Evolutionary conservation across 1,140 invertebrate species (phyloP).

Genomic region (Planococcus citri): DNA sequence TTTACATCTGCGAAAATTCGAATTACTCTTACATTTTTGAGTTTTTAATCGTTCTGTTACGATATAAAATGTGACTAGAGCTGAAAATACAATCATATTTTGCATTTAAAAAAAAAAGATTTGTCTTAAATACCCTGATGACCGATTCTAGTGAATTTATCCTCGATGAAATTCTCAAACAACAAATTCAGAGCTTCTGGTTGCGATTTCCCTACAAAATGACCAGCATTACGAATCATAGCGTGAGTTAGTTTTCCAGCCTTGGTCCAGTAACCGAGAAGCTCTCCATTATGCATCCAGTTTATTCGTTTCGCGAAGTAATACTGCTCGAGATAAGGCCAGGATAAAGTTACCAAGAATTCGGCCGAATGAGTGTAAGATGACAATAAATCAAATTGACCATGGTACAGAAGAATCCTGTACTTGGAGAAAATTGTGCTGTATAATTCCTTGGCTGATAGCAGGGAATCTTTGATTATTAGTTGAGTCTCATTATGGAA

Average conservation of each 20-base stretch:
- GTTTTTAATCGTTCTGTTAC: no score
- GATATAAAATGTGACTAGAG: no score
- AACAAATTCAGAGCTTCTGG: constrained; percentile 52
- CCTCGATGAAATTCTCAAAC: constrained; percentile 53
- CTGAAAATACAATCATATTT: no score
- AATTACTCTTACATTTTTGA: no score
- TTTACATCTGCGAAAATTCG: no score
- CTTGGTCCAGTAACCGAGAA: constrained; percentile 45
- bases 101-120: no score
- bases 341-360: constrained; percentile 32
- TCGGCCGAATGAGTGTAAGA: constrained; percentile 63
- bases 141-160: not conserved
- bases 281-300: constrained; percentile 36
- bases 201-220: constrained; percentile 50
- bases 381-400: constrained; percentile 68
- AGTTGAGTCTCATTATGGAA: no score
- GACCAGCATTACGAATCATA: constrained; percentile 45
- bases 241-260: constrained; percentile 47
- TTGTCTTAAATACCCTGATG: no score
- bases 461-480: no score
- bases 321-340: constrained; percentile 47
- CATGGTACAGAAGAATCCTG: constrained; percentile 57
- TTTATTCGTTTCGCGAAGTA: constrained; percentile 39
- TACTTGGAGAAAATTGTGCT: constrained; percentile 50
- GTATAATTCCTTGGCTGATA: no score